A percentile compares a stretch with the other conserved stretches of the same genome.
phyloP scores from a whole-genome alignment of 1,140 invertebrate genomes.

The Cecropterus lyciades region DNA sequence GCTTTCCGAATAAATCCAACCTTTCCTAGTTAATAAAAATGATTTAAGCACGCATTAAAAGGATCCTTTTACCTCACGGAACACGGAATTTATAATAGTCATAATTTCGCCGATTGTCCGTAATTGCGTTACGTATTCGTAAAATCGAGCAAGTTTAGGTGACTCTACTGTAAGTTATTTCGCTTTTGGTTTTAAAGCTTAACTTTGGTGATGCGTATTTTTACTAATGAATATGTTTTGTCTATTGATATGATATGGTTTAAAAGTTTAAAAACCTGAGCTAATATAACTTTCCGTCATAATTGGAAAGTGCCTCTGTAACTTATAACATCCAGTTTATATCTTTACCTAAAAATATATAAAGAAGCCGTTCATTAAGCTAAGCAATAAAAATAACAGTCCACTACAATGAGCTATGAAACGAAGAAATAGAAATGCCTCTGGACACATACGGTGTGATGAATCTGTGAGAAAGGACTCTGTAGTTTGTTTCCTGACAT shows the following conservation, averaged over 20 bases:
- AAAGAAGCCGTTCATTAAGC: no score
- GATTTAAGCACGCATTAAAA: constrained; percentile 75
- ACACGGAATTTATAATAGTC: constrained; percentile 67
- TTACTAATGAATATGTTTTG: no score
- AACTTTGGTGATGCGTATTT: no score
- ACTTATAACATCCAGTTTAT: no score
- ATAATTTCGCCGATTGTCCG: constrained; percentile 63
- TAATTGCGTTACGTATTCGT: constrained; percentile 48
- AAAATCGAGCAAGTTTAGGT: constrained; percentile 28
- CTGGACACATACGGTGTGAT: constrained; percentile 40
- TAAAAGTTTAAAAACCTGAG: no score
- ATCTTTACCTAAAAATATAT: no score
- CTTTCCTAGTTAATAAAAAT: constrained; percentile 79
- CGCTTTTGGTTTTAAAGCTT: no score
- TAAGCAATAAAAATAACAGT: no score
- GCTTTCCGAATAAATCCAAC: constrained; percentile 65
- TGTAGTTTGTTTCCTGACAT: constrained; percentile 31
- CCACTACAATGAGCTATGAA: background rate
- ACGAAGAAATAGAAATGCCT: constrained; percentile 40
- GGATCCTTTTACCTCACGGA: constrained; percentile 62
- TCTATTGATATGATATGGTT: no score
- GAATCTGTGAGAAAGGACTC: constrained; percentile 39
- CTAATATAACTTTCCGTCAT: no score
- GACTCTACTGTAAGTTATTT: constrained; percentile 1
- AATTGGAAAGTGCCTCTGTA: no score